Base-by-base conservation (phyloP, 2,888 invertebrate genomes). In the Drosophila rubida region DNA sequence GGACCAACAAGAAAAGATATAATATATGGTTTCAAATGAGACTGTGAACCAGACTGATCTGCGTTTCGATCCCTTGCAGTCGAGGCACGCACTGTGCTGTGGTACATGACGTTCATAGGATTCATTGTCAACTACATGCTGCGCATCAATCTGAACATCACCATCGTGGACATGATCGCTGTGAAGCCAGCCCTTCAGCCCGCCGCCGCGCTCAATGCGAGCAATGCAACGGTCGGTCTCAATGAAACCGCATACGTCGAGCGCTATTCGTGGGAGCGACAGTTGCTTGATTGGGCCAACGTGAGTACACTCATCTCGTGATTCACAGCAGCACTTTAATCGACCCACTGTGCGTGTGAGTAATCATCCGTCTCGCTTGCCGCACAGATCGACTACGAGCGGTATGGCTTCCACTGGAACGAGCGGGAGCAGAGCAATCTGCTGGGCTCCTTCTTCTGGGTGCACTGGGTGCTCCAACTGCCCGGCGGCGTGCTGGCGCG, bases 401-500 rank as follows among this genome's bases (percentile, higher is more conserved):
- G 49, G 32, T 37, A 88, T 4, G 91, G 92, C 2, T 94, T 94
- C 78, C 88, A 92, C 16, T 96, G 95, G 95, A 93, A 94, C 82
- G 94, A 94, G 80, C 93, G 94, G 76, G 92, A 94, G 59, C 95
- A 95, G 89, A 94, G 94, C 7, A 79, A 94, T 37, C 92, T 94
- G 7, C 90, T 96, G 57, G 95, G 95, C 0, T 94, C 95, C 0
- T 96, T 95, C 87, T 96, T 95, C 90, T 96, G 95, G 94, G 91
- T 95, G 1, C 95, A 96, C 84, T 95, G 95, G 93, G 46, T 94
- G 0, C 93, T 94, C 0, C 96, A 96, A 91, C 91, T 96, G 30
- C 96, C 96, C 0, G 96, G 96, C 25, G 96, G 96, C 25, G 91
- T 95, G 59, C 83, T 96, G 50, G 95, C 95, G 0, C 93, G 94